These are phyloP conservation scores for Zoanthus gigantus DNA, from an alignment of 92 coral and sea anemone species.

Conservation along the genomic window DNA sequence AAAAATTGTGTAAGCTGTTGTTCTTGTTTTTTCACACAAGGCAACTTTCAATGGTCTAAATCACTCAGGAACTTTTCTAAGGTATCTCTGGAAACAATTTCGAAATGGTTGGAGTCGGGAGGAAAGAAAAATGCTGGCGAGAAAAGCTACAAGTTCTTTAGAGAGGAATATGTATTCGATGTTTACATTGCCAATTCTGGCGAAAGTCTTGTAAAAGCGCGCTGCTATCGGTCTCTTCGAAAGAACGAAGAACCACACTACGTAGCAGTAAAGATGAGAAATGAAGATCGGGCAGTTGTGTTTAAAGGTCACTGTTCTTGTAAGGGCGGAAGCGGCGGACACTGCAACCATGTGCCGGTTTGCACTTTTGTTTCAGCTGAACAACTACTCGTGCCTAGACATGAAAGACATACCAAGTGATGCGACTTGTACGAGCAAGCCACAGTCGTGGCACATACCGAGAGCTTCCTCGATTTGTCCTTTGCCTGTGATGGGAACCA, in stretches of 20 bases:
- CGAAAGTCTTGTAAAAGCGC: conserved; percentile 2
- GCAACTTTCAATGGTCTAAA: neutral
- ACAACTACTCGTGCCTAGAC: conserved; percentile 47
- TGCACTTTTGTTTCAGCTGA: conserved; percentile 53
- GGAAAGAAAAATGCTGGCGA: too few species aligned
- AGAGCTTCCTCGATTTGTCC: conserved; percentile 54
- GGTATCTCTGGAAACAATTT: neutral
- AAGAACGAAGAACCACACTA: conserved; percentile 66
- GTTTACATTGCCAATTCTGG: neutral
- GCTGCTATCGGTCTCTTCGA: conserved; percentile 47
- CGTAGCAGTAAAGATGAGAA: conserved; percentile 20
- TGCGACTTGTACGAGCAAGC: conserved; percentile 53
- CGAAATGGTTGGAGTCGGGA: conserved; percentile 26
- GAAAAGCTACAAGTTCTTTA: too few species aligned
- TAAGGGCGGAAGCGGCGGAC: conserved; percentile 49
- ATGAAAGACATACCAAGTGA: conserved; percentile 55
- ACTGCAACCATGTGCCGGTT: conserved; percentile 37
- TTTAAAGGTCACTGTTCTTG: conserved; percentile 18
- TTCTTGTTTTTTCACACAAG: conserved; percentile 9
- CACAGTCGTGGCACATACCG: conserved; percentile 61
- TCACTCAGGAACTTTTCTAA: conserved; percentile 1
- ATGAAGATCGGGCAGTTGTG: neutral
- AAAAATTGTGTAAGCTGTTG: conserved; percentile 36
- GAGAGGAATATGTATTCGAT: too few species aligned
- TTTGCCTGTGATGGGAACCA: conserved; percentile 69